These are phyloP conservation scores for Urocolius indicus DNA, from an alignment of 2,113 vertebrate genomes.

Conservation along the genomic window DNA sequence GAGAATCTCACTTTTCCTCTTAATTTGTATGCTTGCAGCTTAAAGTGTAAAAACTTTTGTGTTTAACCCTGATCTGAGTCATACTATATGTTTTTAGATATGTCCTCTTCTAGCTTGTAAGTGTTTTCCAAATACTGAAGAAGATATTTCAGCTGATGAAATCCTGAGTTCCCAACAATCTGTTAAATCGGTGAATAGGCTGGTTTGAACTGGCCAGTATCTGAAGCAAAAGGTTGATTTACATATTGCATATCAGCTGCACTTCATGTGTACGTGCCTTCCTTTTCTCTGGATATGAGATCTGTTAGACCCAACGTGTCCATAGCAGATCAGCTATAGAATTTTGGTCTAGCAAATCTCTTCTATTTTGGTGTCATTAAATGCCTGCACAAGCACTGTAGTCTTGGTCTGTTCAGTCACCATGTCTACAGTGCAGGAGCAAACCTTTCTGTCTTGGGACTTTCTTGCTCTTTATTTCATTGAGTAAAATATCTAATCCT, in stretches of 20 bases:
- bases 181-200: not conserved
- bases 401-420: not conserved
- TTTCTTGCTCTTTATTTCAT: not conserved
- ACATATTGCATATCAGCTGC: not conserved
- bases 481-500: not conserved
- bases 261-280: not conserved
- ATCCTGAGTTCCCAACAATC: not conserved
- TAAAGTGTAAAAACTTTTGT: not conserved
- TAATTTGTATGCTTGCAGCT: not conserved
- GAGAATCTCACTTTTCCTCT: not conserved
- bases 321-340: not conserved
- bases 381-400: not conserved
- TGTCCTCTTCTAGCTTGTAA: not conserved
- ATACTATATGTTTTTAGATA: not conserved
- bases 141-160: not conserved
- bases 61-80: not conserved
- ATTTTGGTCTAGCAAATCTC: not conserved
- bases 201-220: not conserved
- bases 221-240: not conserved
- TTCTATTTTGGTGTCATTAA: not conserved
- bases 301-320: not conserved
- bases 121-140: not conserved
- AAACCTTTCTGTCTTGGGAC: not conserved
- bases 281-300: not conserved
- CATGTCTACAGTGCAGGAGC: not conserved